phyloP scores from a whole-genome alignment of 2,888 invertebrate species.

The Microdon myrmicae region DNA sequence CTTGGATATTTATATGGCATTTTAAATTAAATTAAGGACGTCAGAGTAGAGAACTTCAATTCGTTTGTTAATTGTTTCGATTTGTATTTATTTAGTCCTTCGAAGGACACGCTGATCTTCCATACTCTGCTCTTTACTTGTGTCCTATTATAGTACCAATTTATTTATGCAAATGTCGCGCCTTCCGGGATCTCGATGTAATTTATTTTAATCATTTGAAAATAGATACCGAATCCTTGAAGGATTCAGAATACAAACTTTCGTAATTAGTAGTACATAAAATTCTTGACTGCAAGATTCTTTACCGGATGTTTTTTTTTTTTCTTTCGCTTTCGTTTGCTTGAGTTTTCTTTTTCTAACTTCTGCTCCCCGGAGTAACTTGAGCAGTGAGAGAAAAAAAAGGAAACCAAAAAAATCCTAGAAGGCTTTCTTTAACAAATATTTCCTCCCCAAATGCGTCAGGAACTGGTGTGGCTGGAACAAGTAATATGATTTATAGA shows the following conservation, averaged over 20 bases:
- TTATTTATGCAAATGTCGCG: constrained; percentile 42
- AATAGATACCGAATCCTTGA: constrained; percentile 2
- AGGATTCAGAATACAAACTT: constrained; percentile 5
- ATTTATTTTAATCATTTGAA: constrained; percentile 43
- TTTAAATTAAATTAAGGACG: constrained; percentile 49
- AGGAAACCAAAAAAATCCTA: constrained; percentile 10
- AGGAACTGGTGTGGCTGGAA: constrained; percentile 24
- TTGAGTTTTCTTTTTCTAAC: no score
- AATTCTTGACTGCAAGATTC: constrained; percentile 19
- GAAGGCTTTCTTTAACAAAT: constrained; percentile 43
- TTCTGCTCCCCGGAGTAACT: no score
- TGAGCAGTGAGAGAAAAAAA: constrained; percentile 5
- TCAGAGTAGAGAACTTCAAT: constrained; percentile 24
- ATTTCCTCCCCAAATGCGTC: constrained; percentile 27
- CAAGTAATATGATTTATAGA: constrained; percentile 50
- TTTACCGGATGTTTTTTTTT: constrained; percentile 1
- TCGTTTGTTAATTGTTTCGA: constrained; percentile 48
- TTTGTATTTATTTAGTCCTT: constrained; percentile 50
- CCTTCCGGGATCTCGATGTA: constrained; percentile 32
- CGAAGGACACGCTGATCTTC: neutral
- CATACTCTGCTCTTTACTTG: constrained; percentile 5
- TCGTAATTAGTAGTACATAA: constrained; percentile 30
- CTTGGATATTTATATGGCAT: constrained; percentile 50
- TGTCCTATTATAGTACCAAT: constrained; percentile 28
- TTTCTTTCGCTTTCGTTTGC: neutral